Evolutionary conservation across 2,888 invertebrate species (phyloP), one percentile per base, ranked within the genome.

Genomic region (Plemyria rubiginata): DNA sequence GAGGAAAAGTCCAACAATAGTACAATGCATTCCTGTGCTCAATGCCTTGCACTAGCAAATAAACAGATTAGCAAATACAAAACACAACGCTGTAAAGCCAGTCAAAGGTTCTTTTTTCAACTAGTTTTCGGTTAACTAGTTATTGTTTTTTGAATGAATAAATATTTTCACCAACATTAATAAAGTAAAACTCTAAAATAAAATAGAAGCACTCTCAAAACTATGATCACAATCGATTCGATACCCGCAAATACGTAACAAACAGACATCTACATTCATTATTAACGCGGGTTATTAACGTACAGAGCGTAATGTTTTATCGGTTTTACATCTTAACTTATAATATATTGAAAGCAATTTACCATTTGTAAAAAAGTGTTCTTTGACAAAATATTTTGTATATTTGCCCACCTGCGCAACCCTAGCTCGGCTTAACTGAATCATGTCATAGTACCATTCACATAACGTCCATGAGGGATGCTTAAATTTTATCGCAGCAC

Each of bases 401-500:
- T 12, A 46, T 40, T 8, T 4, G 16, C n/a, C n/a, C 29, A 48
- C 15, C 32, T 48, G 45, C 48, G 40, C 59, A 48, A n/a, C 53
- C n/a, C 59, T 53, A 53, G 53, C 46, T 29, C 6, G 16, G 53
- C 52, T 59, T 59, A 53, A 52, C 55, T 64, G 63, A 62, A 63
- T 62, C 64, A 63, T 65, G 58, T 56, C 41, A 61, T 46, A 66
- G 59, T 63, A 53, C 62, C 58, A 70, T 70, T 69, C 72, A 50
- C 36, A 76, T 76, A 70, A 71, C 60, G 74, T 74, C 72, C 76
- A 56, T 54, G 70, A 55, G 75, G 81, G 65, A 75, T 76, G 75
- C 72, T 83, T 78, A 82, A 82, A 82, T 82, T 83, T 83, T 83
- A 83, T 81, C 73, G 75, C 57, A 60, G 66, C 54, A 60, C 57